Conservation (phyloP, 2,113 vertebrate species). For the Mungos mungo region DNA sequence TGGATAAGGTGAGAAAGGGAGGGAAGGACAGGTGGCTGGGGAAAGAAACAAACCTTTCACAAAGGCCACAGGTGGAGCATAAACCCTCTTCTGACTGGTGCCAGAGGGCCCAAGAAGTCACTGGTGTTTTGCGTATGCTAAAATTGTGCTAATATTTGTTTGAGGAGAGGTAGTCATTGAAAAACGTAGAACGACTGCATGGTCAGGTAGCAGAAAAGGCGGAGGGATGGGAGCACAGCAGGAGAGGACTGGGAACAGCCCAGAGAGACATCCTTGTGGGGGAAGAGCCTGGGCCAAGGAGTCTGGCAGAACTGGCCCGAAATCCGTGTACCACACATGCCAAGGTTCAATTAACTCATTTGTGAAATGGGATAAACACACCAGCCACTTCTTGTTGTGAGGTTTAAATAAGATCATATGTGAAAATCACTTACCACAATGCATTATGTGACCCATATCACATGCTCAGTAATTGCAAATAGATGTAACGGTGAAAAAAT, state of each 20-base stretch:
- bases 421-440: not conserved
- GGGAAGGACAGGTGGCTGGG: not conserved
- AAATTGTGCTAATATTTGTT: constrained; percentile 46
- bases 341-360: not conserved
- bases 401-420: not conserved
- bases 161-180: not conserved
- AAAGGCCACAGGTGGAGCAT: not conserved
- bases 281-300: not conserved
- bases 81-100: not conserved
- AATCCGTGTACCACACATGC: not conserved
- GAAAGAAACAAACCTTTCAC: not conserved
- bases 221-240: too few relatives aligned
- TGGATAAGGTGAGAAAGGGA: constrained; percentile 38
- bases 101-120: not conserved
- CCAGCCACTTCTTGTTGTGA: not conserved
- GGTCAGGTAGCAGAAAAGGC: not conserved
- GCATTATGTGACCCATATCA: not conserved
- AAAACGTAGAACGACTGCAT: not conserved
- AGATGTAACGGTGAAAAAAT: too few relatives aligned
- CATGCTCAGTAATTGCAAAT: not conserved
- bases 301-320: not conserved
- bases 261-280: fast-evolving
- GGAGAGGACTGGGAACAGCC: not conserved
- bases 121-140: not conserved
- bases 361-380: not conserved